A percentile compares a stretch with the other conserved stretches of the same genome.
These are phyloP conservation scores for Nerophis lumbriciformis DNA, from an alignment of 2,113 vertebrate species.

Conservation along the genomic window DNA sequence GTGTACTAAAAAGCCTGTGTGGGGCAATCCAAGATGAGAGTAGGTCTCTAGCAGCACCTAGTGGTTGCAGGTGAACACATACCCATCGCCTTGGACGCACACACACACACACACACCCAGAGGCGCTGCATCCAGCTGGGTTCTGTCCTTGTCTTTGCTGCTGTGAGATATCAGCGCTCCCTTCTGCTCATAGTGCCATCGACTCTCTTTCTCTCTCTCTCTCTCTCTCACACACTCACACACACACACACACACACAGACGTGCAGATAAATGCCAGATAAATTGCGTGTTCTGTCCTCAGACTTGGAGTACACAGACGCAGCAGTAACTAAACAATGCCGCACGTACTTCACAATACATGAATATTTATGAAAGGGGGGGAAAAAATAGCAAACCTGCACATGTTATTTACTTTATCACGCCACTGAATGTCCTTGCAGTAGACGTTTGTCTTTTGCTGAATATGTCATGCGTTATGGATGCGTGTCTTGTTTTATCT, in stretches of 20 bases:
- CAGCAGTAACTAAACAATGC: conserved; percentile 9
- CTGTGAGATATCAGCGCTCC: conserved; percentile 57
- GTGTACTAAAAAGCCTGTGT: not conserved
- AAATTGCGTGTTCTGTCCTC: not conserved
- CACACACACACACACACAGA: not conserved
- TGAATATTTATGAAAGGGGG: conserved; percentile 37
- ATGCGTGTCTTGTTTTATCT: conserved; percentile 26
- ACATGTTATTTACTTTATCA: conserved; percentile 30
- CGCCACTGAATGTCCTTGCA: conserved; percentile 9
- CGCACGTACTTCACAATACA: conserved; percentile 7
- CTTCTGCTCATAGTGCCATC: conserved; percentile 54
- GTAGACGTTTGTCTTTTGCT: conserved; percentile 31
- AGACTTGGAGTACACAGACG: conserved; percentile 3
- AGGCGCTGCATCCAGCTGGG: conserved; percentile 20
- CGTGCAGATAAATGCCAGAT: not conserved
- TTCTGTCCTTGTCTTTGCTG: conserved; percentile 25
- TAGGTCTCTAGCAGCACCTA: conserved; percentile 94
- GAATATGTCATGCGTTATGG: conserved; percentile 33
- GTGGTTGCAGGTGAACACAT: conserved; percentile 80
- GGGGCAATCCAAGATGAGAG: conserved; percentile 50
- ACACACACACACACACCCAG: conserved; percentile 11
- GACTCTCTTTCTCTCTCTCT: not conserved
- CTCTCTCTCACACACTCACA: conserved; percentile 2
- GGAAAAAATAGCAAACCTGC: not conserved
- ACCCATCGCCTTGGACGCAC: conserved; percentile 16